Percentiles rank a stretch among this genome's conserved stretches.
phyloP scores from a whole-genome alignment of 2,888 invertebrate genomes.

The Cantharis lateralis region DNA sequence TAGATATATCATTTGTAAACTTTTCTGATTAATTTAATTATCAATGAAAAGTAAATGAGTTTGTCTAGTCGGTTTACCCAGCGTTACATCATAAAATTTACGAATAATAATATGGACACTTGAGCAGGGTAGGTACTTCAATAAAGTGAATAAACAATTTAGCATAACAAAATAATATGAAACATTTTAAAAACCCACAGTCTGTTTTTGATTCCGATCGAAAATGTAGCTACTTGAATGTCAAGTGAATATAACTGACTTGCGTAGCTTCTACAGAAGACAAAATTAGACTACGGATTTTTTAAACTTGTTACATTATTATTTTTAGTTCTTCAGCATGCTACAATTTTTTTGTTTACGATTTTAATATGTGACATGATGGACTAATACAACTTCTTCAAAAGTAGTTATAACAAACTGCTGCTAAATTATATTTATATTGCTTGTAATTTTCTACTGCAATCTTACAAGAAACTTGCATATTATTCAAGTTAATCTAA shows the following conservation, averaged over 20 bases:
- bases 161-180: neutral
- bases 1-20: neutral
- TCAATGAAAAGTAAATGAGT: neutral
- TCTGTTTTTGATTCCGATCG: neutral
- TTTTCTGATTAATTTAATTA: neutral
- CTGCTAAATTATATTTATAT: too few species aligned
- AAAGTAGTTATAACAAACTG: too few species aligned
- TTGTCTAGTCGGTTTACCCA: neutral
- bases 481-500: too few species aligned
- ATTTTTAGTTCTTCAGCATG: too few species aligned
- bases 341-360: too few species aligned
- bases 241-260: too few species aligned
- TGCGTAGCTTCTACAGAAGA: neutral
- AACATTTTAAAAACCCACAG: neutral
- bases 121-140: neutral
- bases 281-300: neutral
- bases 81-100: neutral
- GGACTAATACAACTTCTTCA: too few species aligned
- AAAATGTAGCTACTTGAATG: too few species aligned
- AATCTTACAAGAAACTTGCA: too few species aligned
- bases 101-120: neutral
- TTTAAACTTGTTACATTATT: neutral
- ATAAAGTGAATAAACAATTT: neutral
- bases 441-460: too few species aligned
- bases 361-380: too few species aligned